Evolutionary conservation across 2,113 vertebrate species (phyloP).

Genomic region (Amblyornis subalaris): DNA sequence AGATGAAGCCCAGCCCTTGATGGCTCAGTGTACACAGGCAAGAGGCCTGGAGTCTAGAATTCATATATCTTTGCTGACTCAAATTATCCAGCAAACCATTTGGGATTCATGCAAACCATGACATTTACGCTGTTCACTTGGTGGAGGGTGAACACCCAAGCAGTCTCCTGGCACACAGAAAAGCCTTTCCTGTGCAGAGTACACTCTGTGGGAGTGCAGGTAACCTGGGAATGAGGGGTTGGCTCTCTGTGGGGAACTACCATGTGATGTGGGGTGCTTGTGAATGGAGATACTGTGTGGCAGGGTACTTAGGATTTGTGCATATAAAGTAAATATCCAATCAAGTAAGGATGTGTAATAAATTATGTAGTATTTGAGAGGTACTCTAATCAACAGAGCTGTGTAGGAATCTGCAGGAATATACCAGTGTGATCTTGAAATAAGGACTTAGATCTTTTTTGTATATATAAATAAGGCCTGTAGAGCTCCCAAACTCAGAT

Average conservation of each 20-base stretch:
- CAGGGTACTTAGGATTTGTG: not conserved
- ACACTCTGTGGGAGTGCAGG: not conserved
- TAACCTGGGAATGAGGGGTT: not conserved
- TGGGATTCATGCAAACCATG: not conserved
- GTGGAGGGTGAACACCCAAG: rapidly evolving
- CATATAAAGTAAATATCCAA: not conserved
- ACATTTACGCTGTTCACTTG: not conserved
- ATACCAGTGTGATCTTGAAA: not conserved
- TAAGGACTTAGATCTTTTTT: not conserved
- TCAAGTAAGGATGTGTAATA: not conserved
- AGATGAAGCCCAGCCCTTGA: not conserved
- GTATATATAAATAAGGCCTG: not conserved
- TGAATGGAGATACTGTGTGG: not conserved
- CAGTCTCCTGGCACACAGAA: not conserved
- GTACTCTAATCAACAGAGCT: not conserved
- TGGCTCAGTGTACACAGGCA: not conserved
- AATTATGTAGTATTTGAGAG: not conserved
- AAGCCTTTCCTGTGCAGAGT: not conserved
- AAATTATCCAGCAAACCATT: not conserved
- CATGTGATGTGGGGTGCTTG: not conserved
- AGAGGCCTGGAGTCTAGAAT: not conserved
- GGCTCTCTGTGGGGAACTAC: not conserved
- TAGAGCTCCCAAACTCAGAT: not conserved
- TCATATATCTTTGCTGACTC: not conserved
- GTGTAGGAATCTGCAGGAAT: not conserved